Conservation (phyloP, 2,113 vertebrate genomes). For the Notothenia coriiceps region DNA sequence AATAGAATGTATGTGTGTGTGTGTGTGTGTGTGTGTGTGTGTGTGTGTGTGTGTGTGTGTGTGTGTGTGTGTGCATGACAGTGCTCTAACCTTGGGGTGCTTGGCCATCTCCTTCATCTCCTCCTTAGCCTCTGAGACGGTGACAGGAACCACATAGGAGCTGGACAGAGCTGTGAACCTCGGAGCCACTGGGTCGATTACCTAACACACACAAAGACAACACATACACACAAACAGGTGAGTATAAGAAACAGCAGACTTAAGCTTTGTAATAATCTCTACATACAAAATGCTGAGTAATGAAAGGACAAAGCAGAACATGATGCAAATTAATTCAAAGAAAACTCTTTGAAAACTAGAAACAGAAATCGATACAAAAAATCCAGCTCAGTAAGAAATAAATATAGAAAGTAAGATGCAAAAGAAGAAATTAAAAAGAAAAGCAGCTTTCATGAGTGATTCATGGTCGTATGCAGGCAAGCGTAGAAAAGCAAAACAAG, state of each 20-base stretch:
- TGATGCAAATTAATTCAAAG: slow-evolving; percentile 21
- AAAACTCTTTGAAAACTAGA: background rate
- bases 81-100: slow-evolving; percentile 92
- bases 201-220: slow-evolving; percentile 78
- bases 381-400: background rate
- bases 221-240: slow-evolving; percentile 30
- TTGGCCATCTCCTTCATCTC: slow-evolving; percentile 94
- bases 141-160: slow-evolving; percentile 89
- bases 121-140: slow-evolving; percentile 88
- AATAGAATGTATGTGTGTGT: no score
- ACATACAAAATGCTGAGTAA: slow-evolving; percentile 26
- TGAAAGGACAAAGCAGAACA: slow-evolving; percentile 48
- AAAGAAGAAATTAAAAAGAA: slow-evolving; percentile 1
- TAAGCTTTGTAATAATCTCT: background rate
- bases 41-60: no score
- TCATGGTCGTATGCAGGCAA: slow-evolving; percentile 13
- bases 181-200: slow-evolving; percentile 96
- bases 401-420: slow-evolving; percentile 11
- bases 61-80: no score
- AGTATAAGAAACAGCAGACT: background rate
- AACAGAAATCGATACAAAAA: background rate
- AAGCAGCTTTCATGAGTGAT: slow-evolving; percentile 12
- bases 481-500: background rate
- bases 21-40: no score
- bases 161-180: slow-evolving; percentile 91